Conservation (phyloP, 2,888 invertebrate genomes). For the Eupithecia centaureata region DNA sequence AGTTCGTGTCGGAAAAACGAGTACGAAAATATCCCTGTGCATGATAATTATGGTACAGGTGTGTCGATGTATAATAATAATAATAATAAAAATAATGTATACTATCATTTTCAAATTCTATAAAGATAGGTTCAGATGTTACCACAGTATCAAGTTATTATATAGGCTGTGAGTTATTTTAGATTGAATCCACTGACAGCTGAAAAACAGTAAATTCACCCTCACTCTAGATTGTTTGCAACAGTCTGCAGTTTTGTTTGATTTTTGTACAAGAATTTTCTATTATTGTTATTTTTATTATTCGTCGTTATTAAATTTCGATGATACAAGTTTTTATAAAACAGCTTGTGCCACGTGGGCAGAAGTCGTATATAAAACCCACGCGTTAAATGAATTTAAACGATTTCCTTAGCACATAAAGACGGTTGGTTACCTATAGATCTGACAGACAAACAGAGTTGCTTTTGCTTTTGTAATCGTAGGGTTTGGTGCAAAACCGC, state of each 20-base stretch:
- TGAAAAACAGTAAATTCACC: background rate
- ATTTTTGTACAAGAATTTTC: too few species aligned
- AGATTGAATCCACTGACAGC: background rate
- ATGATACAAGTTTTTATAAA: background rate
- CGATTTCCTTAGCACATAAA: background rate
- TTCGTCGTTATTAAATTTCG: too few species aligned
- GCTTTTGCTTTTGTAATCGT: background rate
- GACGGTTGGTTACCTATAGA: background rate
- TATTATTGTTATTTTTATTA: background rate
- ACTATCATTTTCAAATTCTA: background rate
- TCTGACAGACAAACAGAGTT: background rate
- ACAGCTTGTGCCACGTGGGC: background rate
- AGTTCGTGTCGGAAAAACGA: background rate
- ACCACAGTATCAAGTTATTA: background rate
- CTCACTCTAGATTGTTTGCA: too few species aligned
- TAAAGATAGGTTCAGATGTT: background rate
- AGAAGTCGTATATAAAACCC: too few species aligned
- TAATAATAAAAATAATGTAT: too few species aligned
- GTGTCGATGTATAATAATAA: too few species aligned
- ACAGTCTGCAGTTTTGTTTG: background rate
- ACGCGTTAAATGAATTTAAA: background rate
- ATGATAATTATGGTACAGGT: too few species aligned
- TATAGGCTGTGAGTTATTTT: background rate
- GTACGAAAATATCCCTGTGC: too few species aligned
- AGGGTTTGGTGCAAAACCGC: background rate